Evolutionary conservation across 2,797 vertebrate genomes (phyloP).

Genomic region (Spatula versicolor): DNA sequence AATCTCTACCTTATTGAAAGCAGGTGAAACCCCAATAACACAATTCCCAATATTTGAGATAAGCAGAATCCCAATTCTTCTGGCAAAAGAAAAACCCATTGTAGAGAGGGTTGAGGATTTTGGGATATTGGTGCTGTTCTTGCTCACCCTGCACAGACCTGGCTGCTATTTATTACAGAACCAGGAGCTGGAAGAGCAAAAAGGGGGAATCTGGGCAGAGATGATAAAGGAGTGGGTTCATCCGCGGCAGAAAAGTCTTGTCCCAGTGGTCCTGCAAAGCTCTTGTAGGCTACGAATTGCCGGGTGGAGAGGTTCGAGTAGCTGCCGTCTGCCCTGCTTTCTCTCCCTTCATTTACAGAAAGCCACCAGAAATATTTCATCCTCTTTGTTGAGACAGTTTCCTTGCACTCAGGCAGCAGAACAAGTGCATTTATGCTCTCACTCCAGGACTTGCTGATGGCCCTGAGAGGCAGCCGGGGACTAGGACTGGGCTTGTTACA

Average conservation of each 20-base stretch:
- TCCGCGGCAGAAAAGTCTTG: neutral
- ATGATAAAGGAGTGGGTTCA: neutral
- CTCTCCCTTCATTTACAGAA: neutral
- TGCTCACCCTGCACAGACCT: neutral
- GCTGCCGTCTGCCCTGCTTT: neutral
- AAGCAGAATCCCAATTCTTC: neutral
- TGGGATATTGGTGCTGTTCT: fast-evolving
- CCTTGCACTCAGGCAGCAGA: conserved; percentile 12
- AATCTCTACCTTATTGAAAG: neutral
- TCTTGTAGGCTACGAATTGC: neutral
- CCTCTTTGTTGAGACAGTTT: conserved; percentile 22
- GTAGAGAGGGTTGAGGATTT: neutral
- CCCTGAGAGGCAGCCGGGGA: neutral
- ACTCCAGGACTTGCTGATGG: conserved; percentile 12
- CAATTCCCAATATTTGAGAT: neutral
- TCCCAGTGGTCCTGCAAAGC: neutral
- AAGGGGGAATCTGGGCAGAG: neutral
- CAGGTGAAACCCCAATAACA: neutral
- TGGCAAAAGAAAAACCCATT: neutral
- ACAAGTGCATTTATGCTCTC: conserved; percentile 53
- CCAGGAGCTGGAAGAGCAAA: neutral
- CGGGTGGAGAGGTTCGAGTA: neutral
- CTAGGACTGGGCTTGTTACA: neutral
- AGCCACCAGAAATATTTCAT: conserved; percentile 40
- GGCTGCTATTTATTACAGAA: neutral